phyloP scores from a whole-genome alignment of 2,888 invertebrate species.

The Apodemia duryi region DNA sequence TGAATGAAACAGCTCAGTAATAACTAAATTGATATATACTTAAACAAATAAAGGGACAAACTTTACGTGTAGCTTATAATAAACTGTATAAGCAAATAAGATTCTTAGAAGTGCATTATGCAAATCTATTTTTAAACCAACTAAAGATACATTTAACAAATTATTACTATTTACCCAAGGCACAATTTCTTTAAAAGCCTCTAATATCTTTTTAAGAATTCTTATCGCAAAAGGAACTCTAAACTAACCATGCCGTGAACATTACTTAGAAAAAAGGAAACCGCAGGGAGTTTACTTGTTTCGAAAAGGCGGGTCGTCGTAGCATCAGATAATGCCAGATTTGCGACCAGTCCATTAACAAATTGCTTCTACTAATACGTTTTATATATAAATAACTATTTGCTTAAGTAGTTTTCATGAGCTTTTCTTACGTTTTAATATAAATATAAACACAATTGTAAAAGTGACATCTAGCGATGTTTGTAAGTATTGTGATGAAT shows the following conservation, averaged over 20 bases:
- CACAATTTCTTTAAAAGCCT: slow-evolving; percentile 70
- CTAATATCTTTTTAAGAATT: slow-evolving; percentile 67
- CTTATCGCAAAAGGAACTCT: slow-evolving; percentile 69
- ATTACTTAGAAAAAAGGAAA: slow-evolving; percentile 69
- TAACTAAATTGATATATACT: no score
- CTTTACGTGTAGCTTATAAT: background rate
- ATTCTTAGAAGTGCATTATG: slow-evolving; percentile 13
- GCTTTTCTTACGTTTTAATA: slow-evolving; percentile 1
- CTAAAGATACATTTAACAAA: slow-evolving; percentile 16
- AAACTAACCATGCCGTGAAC: slow-evolving; percentile 63
- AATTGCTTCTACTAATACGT: slow-evolving; percentile 56
- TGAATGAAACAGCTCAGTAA: no score
- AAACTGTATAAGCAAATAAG: background rate
- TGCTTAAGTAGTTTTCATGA: background rate
- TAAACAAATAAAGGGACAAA: no score
- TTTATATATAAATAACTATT: no score
- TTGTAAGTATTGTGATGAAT: slow-evolving; percentile 22
- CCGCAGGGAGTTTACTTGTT: slow-evolving; percentile 63
- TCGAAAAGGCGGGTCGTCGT: slow-evolving; percentile 60
- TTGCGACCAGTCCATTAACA: slow-evolving; percentile 71
- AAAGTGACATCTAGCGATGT: slow-evolving; percentile 30
- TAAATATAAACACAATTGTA: slow-evolving; percentile 38
- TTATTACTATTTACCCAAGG: slow-evolving; percentile 25
- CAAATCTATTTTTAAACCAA: slow-evolving; percentile 21
- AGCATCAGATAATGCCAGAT: slow-evolving; percentile 69